Evolutionary conservation across 2,113 vertebrate species (phyloP).

Genomic region (Amphiprion percula): DNA sequence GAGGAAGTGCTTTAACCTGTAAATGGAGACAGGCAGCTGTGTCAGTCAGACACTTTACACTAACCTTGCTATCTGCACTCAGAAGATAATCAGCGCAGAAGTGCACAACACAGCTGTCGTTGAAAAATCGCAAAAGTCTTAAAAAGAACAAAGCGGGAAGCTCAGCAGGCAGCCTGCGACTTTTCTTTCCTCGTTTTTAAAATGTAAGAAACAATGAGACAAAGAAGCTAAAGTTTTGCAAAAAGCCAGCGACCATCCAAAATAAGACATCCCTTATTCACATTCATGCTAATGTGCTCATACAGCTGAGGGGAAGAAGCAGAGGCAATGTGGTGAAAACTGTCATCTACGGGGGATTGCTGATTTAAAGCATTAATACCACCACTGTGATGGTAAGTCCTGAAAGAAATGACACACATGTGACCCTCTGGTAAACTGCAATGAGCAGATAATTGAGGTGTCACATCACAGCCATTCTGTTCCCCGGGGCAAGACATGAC

Average conservation of each 20-base stretch:
- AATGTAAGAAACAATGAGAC: not conserved
- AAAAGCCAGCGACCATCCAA: not conserved
- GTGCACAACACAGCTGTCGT: not conserved
- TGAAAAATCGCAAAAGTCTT: not conserved
- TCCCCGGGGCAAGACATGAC: not conserved
- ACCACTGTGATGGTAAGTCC: not conserved
- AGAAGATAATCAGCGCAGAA: not conserved
- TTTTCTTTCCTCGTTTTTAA: not conserved
- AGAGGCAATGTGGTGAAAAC: constrained; percentile 9
- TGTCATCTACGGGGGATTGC: not conserved
- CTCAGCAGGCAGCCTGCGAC: not conserved
- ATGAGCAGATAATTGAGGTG: constrained; percentile 38
- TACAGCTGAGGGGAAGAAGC: not conserved
- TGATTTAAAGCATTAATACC: constrained; percentile 17
- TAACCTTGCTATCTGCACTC: not conserved
- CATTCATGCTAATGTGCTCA: not conserved
- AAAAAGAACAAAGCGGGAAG: not conserved
- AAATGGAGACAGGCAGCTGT: not conserved
- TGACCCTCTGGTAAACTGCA: constrained; percentile 11
- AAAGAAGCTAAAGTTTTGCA: not conserved
- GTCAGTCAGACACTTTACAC: not conserved
- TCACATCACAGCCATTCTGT: constrained; percentile 12
- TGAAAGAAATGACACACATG: constrained; percentile 44
- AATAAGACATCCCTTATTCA: not conserved
- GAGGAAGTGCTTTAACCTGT: not conserved